These are phyloP conservation scores for Linnaemya vulpina DNA, from an alignment of 2,888 invertebrate species.

Conservation along the genomic window DNA sequence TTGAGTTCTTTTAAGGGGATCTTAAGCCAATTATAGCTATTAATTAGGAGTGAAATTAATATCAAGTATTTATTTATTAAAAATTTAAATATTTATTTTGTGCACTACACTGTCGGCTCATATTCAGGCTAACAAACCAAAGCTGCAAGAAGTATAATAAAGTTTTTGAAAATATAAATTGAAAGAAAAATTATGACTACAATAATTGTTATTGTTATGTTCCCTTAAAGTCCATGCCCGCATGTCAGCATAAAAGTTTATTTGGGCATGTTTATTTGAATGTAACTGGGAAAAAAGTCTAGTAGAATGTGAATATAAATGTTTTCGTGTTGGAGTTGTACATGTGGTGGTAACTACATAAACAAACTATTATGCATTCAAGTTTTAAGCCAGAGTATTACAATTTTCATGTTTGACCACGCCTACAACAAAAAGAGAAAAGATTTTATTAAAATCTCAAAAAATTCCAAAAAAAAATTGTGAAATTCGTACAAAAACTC, in stretches of 20 bases:
- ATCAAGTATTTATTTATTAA: too few species aligned
- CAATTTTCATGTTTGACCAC: conserved; percentile 69
- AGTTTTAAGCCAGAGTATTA: conserved; percentile 63
- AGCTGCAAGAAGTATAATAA: not conserved
- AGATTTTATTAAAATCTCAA: conserved; percentile 60
- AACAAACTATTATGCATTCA: conserved; percentile 62
- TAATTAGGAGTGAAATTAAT: too few species aligned
- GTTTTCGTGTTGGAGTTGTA: conserved; percentile 9
- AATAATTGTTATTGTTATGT: conserved; percentile 68
- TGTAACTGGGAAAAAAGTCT: not conserved
- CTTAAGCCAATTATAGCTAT: too few species aligned
- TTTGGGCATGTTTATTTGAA: conserved; percentile 7
- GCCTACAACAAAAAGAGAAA: conserved; percentile 68
- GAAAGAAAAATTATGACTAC: conserved; percentile 44
- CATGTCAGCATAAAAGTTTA: conserved; percentile 5
- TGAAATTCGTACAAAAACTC: conserved; percentile 26
- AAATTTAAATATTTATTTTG: conserved; percentile 15
- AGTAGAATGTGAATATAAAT: conserved; percentile 9
- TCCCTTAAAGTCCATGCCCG: conserved; percentile 33
- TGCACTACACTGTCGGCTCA: conserved; percentile 16
- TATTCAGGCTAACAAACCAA: conserved; percentile 4
- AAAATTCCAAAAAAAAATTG: conserved; percentile 35
- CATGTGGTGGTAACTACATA: conserved; percentile 23
- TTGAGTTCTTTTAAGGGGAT: too few species aligned
- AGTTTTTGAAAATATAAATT: conserved; percentile 45